These are phyloP conservation scores for Apoda limacodes DNA, from an alignment of 2,888 invertebrate species.

Conservation along the genomic window DNA sequence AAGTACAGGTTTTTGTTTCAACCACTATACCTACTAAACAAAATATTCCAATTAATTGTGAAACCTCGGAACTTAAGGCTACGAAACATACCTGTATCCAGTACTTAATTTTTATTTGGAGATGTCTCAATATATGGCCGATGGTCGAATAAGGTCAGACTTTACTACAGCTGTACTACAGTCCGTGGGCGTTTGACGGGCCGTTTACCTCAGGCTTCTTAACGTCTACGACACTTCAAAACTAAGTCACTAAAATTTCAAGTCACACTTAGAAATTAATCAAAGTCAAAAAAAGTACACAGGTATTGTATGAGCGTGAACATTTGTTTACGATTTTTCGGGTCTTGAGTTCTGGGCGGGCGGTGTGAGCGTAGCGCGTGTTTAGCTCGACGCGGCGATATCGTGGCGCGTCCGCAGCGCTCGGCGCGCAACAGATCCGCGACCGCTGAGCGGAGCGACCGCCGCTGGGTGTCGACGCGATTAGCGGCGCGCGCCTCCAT, in stretches of 20 bases:
- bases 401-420: conserved; percentile 47
- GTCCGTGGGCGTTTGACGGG: conserved; percentile 48
- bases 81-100: too few relatives aligned
- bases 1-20: too few relatives aligned
- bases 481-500: conserved; percentile 25
- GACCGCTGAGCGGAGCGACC: conserved; percentile 39
- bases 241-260: not conserved
- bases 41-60: too few relatives aligned
- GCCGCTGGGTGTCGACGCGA: conserved; percentile 25
- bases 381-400: too few relatives aligned
- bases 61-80: too few relatives aligned
- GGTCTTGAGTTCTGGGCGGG: conserved; percentile 31
- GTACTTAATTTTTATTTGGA: too few relatives aligned
- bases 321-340: conserved; percentile 61
- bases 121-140: too few relatives aligned
- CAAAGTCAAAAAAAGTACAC: not conserved
- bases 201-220: conserved; percentile 39
- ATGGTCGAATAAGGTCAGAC: conserved; percentile 32
- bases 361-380: conserved; percentile 25
- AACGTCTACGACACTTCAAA: conserved; percentile 19
- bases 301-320: conserved; percentile 20
- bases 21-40: too few relatives aligned
- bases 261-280: not conserved
- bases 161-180: conserved; percentile 50
- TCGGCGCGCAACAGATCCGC: conserved; percentile 57